Evolutionary conservation across 2,113 vertebrate species (phyloP).

Genomic region (Vulpes vulpes): DNA sequence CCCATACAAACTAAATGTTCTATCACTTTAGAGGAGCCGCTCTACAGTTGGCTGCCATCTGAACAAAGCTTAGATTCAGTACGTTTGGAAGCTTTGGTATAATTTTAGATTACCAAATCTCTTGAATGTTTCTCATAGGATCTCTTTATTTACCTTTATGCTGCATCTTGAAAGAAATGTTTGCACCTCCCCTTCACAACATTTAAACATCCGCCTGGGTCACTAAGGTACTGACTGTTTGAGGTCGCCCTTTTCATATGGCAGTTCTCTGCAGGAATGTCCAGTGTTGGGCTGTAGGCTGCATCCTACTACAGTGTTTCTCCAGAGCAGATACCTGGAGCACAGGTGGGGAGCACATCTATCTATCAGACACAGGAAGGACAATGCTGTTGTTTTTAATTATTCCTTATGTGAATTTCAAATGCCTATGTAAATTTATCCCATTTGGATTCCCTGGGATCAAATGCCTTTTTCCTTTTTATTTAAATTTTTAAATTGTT

Average conservation of each 20-base stretch:
- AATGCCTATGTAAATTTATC: neutral
- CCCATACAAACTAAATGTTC: slow-evolving; percentile 86
- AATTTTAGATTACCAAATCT: slow-evolving; percentile 84
- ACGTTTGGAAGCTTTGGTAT: slow-evolving; percentile 82
- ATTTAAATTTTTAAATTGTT: neutral
- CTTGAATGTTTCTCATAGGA: slow-evolving; percentile 69
- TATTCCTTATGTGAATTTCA: neutral
- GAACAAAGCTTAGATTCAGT: slow-evolving; percentile 64
- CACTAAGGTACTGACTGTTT: neutral
- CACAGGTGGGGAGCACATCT: too few species aligned
- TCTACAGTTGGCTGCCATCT: slow-evolving; percentile 43
- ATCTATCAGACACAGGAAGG: neutral
- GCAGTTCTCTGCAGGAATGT: fast-evolving
- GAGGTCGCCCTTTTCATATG: neutral
- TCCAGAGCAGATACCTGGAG: neutral
- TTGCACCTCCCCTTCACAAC: neutral
- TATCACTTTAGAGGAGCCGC: neutral
- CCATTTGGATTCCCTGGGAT: neutral
- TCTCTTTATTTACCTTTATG: slow-evolving; percentile 58
- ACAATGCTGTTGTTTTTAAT: neutral
- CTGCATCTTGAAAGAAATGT: slow-evolving; percentile 22
- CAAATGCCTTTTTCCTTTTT: neutral
- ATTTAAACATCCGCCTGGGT: neutral
- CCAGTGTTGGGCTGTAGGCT: neutral
- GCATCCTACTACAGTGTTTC: neutral